Evolutionary conservation across 2,797 vertebrate genomes (phyloP).

Genomic region (Catostomus latipinnis): DNA sequence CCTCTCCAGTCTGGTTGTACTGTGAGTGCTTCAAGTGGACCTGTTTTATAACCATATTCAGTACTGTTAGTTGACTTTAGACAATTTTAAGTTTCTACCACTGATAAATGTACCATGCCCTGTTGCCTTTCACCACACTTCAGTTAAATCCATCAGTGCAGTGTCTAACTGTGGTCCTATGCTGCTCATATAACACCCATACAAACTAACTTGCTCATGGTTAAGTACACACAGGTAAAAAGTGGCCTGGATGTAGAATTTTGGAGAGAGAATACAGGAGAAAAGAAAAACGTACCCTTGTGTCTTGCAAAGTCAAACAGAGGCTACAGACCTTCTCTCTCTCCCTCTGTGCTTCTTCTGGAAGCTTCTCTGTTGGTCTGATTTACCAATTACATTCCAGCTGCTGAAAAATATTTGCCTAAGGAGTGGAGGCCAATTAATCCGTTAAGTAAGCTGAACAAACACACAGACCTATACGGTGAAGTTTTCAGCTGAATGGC

Average conservation of each 20-base stretch:
- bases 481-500: constrained; percentile 21
- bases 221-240: constrained; percentile 47
- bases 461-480: constrained; percentile 51
- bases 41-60: neutral
- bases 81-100: neutral
- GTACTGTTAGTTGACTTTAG: neutral
- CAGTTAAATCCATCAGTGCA: constrained; percentile 53
- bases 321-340: neutral
- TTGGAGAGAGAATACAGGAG: constrained; percentile 61
- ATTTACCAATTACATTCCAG: constrained; percentile 61
- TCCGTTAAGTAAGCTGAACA: constrained; percentile 58
- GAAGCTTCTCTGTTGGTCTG: constrained; percentile 54
- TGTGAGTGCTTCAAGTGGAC: constrained; percentile 81
- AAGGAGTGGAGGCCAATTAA: constrained; percentile 59
- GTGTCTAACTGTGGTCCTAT: constrained; percentile 46
- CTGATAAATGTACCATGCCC: constrained; percentile 21
- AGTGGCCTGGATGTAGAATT: constrained; percentile 55
- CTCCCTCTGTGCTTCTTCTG: constrained; percentile 10
- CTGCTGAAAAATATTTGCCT: constrained; percentile 62
- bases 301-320: constrained; percentile 66
- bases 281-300: constrained; percentile 46
- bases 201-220: constrained; percentile 40
- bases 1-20: constrained; percentile 93
- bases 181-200: constrained; percentile 34
- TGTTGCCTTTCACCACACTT: constrained; percentile 46